Evolutionary conservation across 64 coral and sea anemone species (phyloP).

Genomic region (Astreopora myriophthalma): DNA sequence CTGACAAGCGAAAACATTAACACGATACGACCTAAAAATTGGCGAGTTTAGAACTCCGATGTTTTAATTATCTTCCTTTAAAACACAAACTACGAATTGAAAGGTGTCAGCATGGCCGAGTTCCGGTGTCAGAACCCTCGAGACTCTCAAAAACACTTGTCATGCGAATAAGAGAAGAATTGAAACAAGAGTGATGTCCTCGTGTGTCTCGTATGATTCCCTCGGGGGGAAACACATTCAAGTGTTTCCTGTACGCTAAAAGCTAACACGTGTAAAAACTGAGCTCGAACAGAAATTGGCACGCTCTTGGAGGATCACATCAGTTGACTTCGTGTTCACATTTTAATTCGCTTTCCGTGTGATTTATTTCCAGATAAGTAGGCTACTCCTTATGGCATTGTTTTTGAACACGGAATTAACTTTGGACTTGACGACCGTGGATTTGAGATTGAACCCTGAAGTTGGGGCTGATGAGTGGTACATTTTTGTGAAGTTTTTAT

Average conservation of each 20-base stretch:
- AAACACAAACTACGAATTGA: background rate
- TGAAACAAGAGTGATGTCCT: conserved; percentile 15
- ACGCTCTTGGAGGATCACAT: background rate
- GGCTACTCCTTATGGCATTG: too few relatives aligned
- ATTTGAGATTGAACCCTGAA: too few relatives aligned
- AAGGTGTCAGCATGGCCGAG: background rate
- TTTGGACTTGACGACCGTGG: background rate
- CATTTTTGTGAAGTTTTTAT: background rate
- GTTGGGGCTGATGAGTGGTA: too few relatives aligned
- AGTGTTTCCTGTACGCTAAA: conserved; percentile 5
- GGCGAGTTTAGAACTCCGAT: background rate
- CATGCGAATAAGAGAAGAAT: conserved; percentile 17
- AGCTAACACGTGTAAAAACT: background rate
- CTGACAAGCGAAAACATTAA: background rate
- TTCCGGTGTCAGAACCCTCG: conserved; percentile 8
- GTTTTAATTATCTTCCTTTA: background rate
- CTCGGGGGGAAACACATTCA: background rate
- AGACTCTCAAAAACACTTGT: conserved; percentile 3
- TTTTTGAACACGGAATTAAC: background rate
- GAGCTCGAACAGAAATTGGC: background rate
- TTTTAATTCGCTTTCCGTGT: background rate
- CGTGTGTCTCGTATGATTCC: background rate
- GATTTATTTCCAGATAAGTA: background rate
- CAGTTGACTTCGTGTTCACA: background rate
- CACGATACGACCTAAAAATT: background rate